phyloP scores from a whole-genome alignment of 2,797 vertebrate genomes.

The Philypnodon macrostomus region DNA sequence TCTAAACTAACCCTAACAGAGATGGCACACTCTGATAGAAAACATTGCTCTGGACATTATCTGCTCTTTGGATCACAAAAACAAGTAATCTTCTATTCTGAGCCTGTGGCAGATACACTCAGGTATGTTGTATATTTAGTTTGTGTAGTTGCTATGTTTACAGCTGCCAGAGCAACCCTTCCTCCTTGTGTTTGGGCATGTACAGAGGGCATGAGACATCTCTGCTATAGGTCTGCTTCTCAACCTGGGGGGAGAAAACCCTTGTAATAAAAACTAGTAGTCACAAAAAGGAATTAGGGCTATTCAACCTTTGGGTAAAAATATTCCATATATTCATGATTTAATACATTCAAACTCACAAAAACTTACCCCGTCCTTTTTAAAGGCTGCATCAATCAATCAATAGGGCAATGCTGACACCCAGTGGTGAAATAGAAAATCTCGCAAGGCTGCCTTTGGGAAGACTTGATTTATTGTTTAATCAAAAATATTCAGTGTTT shows the following conservation, averaged over 20 bases:
- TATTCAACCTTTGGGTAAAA: no score
- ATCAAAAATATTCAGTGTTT: no score
- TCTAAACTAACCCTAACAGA: background rate
- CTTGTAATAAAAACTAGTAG: no score
- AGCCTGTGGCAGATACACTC: background rate
- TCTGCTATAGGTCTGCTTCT: background rate
- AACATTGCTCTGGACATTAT: background rate
- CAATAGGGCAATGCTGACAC: constrained; percentile 40
- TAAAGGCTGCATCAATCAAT: background rate
- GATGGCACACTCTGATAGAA: background rate
- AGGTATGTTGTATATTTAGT: constrained; percentile 3
- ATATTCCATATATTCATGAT: no score
- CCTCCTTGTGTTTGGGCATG: constrained; percentile 5
- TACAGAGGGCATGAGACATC: background rate
- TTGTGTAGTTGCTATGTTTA: constrained; percentile 5
- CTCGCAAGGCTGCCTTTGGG: background rate
- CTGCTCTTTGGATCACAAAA: background rate
- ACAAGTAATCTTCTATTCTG: background rate
- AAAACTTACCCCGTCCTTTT: background rate
- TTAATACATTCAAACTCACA: background rate
- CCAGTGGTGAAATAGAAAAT: constrained; percentile 24
- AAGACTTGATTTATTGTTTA: no score
- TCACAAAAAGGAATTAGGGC: no score
- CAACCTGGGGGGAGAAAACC: background rate
- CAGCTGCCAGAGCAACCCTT: constrained; percentile 4